Evolutionary conservation across 2,888 invertebrate species (phyloP).

Genomic region (Agrilus biguttatus): DNA sequence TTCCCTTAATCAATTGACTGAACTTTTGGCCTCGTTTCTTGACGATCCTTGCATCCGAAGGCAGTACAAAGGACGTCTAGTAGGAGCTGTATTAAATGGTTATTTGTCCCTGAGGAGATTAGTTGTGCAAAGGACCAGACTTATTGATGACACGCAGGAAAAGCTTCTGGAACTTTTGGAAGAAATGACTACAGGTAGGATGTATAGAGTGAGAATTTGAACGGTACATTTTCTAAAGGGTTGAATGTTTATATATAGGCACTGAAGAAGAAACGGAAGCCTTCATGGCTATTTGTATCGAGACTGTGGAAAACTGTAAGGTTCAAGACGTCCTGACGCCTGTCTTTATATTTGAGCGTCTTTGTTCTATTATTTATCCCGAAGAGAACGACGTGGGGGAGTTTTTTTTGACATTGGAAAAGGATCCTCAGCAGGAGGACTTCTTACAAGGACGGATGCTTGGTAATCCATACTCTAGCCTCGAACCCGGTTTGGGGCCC

Average conservation of each 20-base stretch:
- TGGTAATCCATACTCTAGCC: conserved; percentile 93
- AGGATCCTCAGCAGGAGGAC: conserved; percentile 98
- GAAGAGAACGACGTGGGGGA: conserved; percentile 96
- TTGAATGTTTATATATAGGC: conserved; percentile 33
- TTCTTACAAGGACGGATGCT: conserved; percentile 94
- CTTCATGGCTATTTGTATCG: conserved; percentile 94
- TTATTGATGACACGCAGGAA: conserved; percentile 94
- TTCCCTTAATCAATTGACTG: conserved; percentile 79
- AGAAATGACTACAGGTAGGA: conserved; percentile 79
- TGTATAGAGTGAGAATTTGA: not conserved
- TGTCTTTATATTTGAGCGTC: conserved; percentile 91
- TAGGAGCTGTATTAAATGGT: conserved; percentile 85
- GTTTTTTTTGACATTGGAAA: conserved; percentile 91
- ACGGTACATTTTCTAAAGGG: not conserved
- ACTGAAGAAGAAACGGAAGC: conserved; percentile 92
- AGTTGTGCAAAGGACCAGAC: conserved; percentile 85
- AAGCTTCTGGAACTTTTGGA: conserved; percentile 83
- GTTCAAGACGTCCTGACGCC: conserved; percentile 89
- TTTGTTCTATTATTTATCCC: conserved; percentile 94
- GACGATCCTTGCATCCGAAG: conserved; percentile 78
- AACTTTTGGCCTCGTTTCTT: conserved; percentile 74
- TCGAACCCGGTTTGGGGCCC: conserved; percentile 89
- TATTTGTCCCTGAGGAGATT: conserved; percentile 81
- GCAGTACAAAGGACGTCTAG: conserved; percentile 76
- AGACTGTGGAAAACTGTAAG: conserved; percentile 84